phyloP scores from a whole-genome alignment of 1,140 invertebrate species.

The Popillia japonica region DNA sequence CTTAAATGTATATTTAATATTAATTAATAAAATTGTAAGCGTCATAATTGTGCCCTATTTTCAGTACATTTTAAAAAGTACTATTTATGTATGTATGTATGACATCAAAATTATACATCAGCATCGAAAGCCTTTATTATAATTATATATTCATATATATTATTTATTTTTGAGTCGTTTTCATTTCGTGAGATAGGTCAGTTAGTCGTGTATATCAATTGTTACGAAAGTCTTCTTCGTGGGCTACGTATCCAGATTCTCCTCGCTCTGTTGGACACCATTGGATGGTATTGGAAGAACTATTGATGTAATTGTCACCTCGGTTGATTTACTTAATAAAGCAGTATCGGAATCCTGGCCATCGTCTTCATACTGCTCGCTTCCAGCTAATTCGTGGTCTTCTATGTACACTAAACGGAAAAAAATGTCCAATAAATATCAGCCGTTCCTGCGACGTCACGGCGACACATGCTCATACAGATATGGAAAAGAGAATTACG shows the following conservation, averaged over 20 bases:
- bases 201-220: not conserved
- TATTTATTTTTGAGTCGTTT: slow-evolving; percentile 5
- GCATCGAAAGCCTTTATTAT: slow-evolving; percentile 16
- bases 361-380: not conserved
- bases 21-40: no score
- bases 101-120: slow-evolving; percentile 27
- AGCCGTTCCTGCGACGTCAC: not conserved
- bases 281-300: slow-evolving; percentile 20
- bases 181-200: not conserved
- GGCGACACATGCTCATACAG: not conserved
- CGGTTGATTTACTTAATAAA: not conserved
- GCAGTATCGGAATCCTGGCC: slow-evolving; percentile 18
- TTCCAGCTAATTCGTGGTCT: slow-evolving; percentile 7
- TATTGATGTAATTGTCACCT: not conserved
- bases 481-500: not conserved
- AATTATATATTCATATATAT: slow-evolving; percentile 21
- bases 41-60: slow-evolving; percentile 47
- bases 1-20: slow-evolving; percentile 9
- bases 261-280: not conserved
- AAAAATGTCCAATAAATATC: not conserved
- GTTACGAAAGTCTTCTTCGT: not conserved
- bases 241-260: not conserved
- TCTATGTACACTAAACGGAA: slow-evolving; percentile 21
- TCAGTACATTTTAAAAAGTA: slow-evolving; percentile 46
- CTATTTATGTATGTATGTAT: slow-evolving; percentile 19